Base-by-base conservation (phyloP, 2,113 vertebrate species). In the Polypterus senegalus region DNA sequence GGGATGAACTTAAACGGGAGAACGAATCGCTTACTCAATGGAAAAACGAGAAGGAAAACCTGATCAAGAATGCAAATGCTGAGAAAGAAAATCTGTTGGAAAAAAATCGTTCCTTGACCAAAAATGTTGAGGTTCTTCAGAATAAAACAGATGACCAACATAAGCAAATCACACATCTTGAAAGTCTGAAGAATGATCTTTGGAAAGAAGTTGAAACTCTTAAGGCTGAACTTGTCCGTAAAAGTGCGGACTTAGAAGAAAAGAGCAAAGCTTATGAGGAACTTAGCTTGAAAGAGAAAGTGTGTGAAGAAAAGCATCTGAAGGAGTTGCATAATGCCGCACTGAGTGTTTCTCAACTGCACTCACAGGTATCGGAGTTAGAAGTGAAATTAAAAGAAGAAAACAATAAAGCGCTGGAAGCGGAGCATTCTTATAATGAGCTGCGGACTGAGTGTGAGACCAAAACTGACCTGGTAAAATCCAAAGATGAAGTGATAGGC, bases 261-360 rank as follows among this genome's bases (percentile, higher is more conserved):
- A 85, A 83, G 57, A 84, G 75, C 56, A 76, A 74, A 51, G 80
- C 78, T 11, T 83, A 79, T 58, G 47, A 70, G 45, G 74, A 88
- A 63, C 80, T 94, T n/a, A 78, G 81, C 58, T 69, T 53, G 58
- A 63, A 81, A 71, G 69, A 81, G 1, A 74, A 79, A 51, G 74
- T 75, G 65, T 78, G 80, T 3, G 76, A 79, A 58, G 78, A 82
- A 65, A 92, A 92, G 54, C 82, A 91, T 46, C 51, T 61, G 61
- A 91, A 92, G 74, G 89, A 94, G 55, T 74, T 83, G 51, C 87
- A 92, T 62, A 91, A 89, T 59, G 77, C 86, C 62, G 70, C 74
- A 3, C 64, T 77, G 60, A 87, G 89, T 71, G 74, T 89, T 61
- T 48, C 74, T 3, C 81, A 86, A 58, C 79, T 95, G 1, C 76